Evolutionary conservation across 1,140 invertebrate species (phyloP).

Genomic region (Sitobion miscanthi): DNA sequence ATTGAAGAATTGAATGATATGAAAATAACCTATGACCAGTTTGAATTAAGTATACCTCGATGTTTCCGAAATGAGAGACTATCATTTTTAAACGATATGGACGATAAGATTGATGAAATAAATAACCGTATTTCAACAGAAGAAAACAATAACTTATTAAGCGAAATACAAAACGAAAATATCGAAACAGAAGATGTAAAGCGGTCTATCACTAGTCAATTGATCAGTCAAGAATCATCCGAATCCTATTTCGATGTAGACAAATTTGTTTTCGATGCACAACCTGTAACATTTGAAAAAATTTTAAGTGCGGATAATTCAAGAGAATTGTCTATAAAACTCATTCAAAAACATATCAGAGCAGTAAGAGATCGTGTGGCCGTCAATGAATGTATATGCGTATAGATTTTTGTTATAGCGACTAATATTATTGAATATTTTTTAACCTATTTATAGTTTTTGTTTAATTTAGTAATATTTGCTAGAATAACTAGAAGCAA

Average conservation of each 20-base stretch:
- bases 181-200: not conserved
- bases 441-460: not conserved
- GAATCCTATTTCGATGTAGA: not conserved
- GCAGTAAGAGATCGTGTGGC: not conserved
- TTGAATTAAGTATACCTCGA: conserved; percentile 31
- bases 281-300: not conserved
- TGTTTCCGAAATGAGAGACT: conserved; percentile 17
- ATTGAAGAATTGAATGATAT: not conserved
- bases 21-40: not conserved
- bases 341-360: conserved; percentile 48
- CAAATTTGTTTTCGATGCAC: not conserved
- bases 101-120: conserved; percentile 24
- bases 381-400: conserved; percentile 7
- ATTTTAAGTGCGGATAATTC: not conserved
- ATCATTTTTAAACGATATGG: not conserved
- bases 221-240: not conserved
- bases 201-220: not conserved
- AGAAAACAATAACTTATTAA: not conserved
- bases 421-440: not conserved
- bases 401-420: not conserved
- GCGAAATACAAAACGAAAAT: not conserved
- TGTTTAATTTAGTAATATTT: conserved; percentile 6
- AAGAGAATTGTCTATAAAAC: not conserved
- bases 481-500: conserved; percentile 9
- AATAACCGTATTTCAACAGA: not conserved